These are phyloP conservation scores for Eclectus roratus DNA, from an alignment of 2,113 vertebrate genomes.

Conservation along the genomic window DNA sequence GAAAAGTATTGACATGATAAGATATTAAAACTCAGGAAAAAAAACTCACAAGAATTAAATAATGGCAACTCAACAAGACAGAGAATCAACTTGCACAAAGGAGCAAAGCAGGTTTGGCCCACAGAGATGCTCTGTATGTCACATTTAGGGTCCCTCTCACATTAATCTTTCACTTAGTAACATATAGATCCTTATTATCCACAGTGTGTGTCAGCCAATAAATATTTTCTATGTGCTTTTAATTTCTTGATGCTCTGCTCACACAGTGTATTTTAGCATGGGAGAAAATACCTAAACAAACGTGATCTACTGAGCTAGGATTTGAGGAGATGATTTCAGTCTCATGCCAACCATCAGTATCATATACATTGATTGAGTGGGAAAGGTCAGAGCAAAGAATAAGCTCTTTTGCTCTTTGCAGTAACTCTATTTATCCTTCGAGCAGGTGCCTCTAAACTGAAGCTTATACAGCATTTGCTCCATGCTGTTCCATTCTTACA, in stretches of 20 bases:
- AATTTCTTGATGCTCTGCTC: neutral
- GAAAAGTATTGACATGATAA: neutral
- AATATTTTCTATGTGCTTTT: neutral
- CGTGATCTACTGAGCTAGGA: neutral
- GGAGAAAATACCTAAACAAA: neutral
- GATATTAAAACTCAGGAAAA: neutral
- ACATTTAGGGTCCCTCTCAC: neutral
- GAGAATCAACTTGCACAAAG: neutral
- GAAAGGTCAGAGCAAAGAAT: neutral
- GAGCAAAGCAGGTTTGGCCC: neutral
- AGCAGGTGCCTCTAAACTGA: neutral
- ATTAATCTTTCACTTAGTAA: neutral
- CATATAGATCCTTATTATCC: neutral
- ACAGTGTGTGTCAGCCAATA: neutral
- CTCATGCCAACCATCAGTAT: neutral
- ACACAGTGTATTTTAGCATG: accelerated
- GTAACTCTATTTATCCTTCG: neutral
- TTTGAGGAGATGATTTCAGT: neutral
- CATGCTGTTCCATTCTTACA: neutral
- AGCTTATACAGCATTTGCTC: neutral
- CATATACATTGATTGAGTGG: accelerated
- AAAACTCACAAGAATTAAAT: neutral
- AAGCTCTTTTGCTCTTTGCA: neutral
- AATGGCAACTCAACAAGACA: neutral
- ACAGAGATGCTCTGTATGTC: neutral